phyloP scores from a whole-genome alignment of 35 echinoderm and acorn worm genomes.

The Anneissia japonica region DNA sequence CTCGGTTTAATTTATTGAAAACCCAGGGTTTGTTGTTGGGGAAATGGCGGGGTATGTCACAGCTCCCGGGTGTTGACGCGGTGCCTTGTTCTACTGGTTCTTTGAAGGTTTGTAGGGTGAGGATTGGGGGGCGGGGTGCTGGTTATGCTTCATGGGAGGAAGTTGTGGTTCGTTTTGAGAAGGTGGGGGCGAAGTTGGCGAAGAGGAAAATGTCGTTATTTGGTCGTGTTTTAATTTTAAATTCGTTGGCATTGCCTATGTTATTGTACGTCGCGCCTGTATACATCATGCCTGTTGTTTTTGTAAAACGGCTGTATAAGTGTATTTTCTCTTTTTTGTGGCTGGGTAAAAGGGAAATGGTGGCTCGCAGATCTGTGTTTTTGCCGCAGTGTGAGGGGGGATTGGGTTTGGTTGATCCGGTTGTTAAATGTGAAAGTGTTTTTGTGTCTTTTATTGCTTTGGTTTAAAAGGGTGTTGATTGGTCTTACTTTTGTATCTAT shows the following conservation, averaged over 20 bases:
- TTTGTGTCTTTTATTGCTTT: too few species aligned
- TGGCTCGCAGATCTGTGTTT: too few species aligned
- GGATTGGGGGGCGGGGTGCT: neutral
- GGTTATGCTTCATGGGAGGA: neutral
- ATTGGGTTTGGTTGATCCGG: too few species aligned
- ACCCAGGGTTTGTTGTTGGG: slow-evolving; percentile 2
- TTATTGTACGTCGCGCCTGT: neutral
- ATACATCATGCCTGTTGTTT: too few species aligned
- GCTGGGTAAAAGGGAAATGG: too few species aligned
- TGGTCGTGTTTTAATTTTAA: neutral
- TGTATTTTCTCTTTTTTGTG: too few species aligned
- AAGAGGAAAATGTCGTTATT: neutral
- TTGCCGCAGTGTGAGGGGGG: too few species aligned
- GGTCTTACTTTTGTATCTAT: too few species aligned
- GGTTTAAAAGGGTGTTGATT: too few species aligned
- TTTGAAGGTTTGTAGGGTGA: neutral
- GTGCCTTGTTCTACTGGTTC: neutral
- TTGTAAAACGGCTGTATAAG: too few species aligned
- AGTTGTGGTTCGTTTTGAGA: neutral
- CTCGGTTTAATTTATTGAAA: slow-evolving; percentile 10
- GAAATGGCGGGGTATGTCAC: neutral
- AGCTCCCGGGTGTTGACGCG: neutral
- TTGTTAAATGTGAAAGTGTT: too few species aligned
- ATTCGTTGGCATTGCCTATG: neutral
- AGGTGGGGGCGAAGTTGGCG: neutral